phyloP scores from a whole-genome alignment of 2,888 invertebrate species.

The Mesorhabditis belari region DNA sequence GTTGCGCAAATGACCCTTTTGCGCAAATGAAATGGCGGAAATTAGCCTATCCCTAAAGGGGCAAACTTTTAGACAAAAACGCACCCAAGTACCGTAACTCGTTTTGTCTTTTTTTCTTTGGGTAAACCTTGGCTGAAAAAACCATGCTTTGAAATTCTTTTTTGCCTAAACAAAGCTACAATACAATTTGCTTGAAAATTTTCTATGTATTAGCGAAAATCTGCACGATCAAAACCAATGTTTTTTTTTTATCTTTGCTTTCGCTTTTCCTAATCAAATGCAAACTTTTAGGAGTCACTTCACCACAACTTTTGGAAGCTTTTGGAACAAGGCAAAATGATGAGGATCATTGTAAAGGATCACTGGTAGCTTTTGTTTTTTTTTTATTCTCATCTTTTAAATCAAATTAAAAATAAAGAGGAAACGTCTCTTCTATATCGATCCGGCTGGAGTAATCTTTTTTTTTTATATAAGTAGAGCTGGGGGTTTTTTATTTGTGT shows the following conservation, averaged over 20 bases:
- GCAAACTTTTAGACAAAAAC: no score
- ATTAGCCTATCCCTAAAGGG: no score
- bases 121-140: neutral
- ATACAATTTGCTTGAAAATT: neutral
- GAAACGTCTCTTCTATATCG: no score
- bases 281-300: conserved; percentile 63
- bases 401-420: neutral
- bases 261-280: no score
- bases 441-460: neutral
- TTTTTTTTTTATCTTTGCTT: neutral
- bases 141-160: neutral
- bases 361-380: conserved; percentile 11
- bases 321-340: conserved; percentile 56
- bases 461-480: no score
- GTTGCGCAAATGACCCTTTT: no score
- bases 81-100: no score
- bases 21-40: no score
- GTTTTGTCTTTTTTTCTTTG: conserved; percentile 5
- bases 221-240: neutral
- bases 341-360: conserved; percentile 67
- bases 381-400: neutral
- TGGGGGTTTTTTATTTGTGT: no score
- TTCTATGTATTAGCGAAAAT: neutral
- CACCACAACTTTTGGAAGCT: conserved; percentile 70
- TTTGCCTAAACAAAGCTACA: neutral